These are phyloP conservation scores for Zapus hudsonius DNA, from an alignment of 2,113 vertebrate species.

Conservation along the genomic window DNA sequence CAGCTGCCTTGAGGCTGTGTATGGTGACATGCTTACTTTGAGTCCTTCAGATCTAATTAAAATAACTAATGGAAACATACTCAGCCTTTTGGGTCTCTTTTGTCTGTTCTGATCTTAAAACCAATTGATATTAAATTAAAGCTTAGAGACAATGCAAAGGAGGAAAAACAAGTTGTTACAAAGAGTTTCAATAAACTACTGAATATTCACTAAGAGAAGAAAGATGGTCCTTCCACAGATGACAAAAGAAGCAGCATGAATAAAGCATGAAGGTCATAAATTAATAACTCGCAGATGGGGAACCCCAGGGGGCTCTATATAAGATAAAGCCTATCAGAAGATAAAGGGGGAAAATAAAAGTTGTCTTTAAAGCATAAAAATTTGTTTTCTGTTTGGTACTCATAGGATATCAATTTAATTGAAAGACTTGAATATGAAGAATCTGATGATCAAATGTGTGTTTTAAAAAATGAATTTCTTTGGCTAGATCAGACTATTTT, in stretches of 20 bases:
- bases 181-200: not conserved
- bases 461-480: conserved; percentile 1
- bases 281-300: not conserved
- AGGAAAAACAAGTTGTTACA: not conserved
- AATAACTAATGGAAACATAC: not conserved
- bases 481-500: not conserved
- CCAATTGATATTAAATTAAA: not conserved
- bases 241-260: not conserved
- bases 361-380: not conserved
- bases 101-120: not conserved
- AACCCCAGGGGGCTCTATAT: not conserved
- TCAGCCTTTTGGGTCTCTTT: not conserved
- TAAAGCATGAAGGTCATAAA: not conserved
- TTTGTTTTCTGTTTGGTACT: not conserved
- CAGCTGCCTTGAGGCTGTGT: not conserved
- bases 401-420: not conserved
- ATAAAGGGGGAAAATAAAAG: not conserved
- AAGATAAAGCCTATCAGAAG: not conserved
- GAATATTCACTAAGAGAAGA: not conserved
- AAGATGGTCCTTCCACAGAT: not conserved
- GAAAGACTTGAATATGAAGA: not conserved
- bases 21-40: not conserved
- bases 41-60: not conserved
- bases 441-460: conserved; percentile 9
- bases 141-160: not conserved